Evolutionary conservation across 2,113 vertebrate genomes (phyloP).

Genomic region (Oryzias melastigma): DNA sequence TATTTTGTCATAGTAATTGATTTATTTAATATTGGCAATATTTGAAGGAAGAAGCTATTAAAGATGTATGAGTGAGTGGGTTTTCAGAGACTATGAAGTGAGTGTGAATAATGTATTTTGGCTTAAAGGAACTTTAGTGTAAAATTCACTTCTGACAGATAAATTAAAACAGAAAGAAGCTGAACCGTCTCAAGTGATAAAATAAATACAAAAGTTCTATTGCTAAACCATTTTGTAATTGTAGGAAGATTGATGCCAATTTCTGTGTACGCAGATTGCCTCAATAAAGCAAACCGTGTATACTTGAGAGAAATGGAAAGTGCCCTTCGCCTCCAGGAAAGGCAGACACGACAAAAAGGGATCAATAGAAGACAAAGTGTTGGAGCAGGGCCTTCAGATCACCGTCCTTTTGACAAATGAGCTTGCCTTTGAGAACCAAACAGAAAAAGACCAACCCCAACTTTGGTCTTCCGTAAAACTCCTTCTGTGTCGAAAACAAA

Average conservation of each 20-base stretch:
- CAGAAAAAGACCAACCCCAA: slow-evolving; percentile 68
- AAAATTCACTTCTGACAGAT: too few species aligned
- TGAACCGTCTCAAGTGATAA: too few species aligned
- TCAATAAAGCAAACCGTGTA: slow-evolving; percentile 33
- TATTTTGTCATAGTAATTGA: too few species aligned
- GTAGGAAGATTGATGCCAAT: neutral
- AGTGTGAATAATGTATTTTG: too few species aligned
- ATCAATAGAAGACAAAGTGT: slow-evolving; percentile 68
- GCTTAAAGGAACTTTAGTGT: too few species aligned
- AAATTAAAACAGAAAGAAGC: too few species aligned
- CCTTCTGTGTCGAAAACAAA: slow-evolving; percentile 62
- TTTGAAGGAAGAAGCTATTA: too few species aligned
- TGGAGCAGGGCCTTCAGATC: slow-evolving; percentile 45
- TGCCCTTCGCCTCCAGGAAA: slow-evolving; percentile 37
- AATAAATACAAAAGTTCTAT: too few species aligned
- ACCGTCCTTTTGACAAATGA: slow-evolving; percentile 67
- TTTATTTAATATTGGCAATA: too few species aligned
- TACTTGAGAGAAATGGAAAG: slow-evolving; percentile 35
- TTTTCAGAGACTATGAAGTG: too few species aligned
- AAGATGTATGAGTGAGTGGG: too few species aligned
- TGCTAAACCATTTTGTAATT: too few species aligned
- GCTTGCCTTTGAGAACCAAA: slow-evolving; percentile 59
- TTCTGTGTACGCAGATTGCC: slow-evolving; percentile 8
- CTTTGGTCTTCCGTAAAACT: slow-evolving; percentile 35
- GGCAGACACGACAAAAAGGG: slow-evolving; percentile 51